A percentile compares a stretch with the other conserved stretches of the same genome.
Evolutionary conservation across 1,140 invertebrate species (phyloP).

Genomic region (Achatina immaculata): DNA sequence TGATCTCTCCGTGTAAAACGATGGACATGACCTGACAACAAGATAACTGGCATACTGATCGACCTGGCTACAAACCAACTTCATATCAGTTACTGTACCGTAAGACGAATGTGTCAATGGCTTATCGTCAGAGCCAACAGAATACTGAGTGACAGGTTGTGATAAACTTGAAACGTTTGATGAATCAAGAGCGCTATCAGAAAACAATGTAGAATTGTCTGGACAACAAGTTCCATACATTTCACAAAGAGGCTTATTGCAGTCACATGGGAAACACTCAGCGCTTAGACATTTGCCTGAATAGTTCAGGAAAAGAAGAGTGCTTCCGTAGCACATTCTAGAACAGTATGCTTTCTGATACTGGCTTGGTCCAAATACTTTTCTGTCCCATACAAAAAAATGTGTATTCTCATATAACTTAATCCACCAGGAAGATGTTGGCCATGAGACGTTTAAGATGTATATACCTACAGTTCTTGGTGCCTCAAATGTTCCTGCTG

Average conservation of each 20-base stretch:
- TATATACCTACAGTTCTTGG: too few relatives aligned
- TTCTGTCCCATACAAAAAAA: too few relatives aligned
- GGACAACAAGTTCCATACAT: slow-evolving; percentile 12
- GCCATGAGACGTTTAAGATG: too few relatives aligned
- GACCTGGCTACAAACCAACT: background rate
- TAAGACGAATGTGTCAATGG: background rate
- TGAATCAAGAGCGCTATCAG: background rate
- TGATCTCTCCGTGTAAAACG: background rate
- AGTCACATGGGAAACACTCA: slow-evolving; percentile 19
- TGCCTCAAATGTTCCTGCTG: too few relatives aligned
- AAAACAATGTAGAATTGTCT: background rate
- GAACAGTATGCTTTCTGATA: too few relatives aligned
- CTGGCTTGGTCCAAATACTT: too few relatives aligned
- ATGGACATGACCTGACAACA: background rate
- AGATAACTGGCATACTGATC: background rate
- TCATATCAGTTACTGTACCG: background rate
- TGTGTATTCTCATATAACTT: too few relatives aligned
- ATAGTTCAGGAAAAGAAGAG: background rate
- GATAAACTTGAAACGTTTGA: too few relatives aligned
- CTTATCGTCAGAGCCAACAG: background rate
- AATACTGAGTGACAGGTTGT: too few relatives aligned
- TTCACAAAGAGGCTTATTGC: slow-evolving; percentile 2
- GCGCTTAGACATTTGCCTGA: background rate
- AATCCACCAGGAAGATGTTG: too few relatives aligned
- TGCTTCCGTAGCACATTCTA: background rate